phyloP scores from a whole-genome alignment of 2,888 invertebrate genomes.

The Drosophila neoperkinsi region DNA sequence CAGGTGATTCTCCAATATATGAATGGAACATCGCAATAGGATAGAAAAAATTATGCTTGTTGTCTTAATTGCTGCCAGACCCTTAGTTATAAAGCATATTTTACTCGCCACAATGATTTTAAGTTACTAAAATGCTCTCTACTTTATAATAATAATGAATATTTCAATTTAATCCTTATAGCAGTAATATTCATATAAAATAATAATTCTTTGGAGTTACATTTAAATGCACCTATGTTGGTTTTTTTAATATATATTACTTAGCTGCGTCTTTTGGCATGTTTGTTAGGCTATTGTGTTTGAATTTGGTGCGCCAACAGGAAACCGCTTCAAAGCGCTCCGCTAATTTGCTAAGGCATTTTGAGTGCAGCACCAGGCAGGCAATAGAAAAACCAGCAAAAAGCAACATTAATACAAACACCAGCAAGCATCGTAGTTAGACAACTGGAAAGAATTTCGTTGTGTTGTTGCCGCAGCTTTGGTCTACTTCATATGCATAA shows the following conservation, averaged over 20 bases:
- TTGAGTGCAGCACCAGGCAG: conserved; percentile 20
- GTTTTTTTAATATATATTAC: not conserved
- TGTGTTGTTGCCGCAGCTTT: conserved; percentile 47
- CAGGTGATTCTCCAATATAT: no score
- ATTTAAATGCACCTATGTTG: not conserved
- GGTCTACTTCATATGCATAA: conserved; percentile 77
- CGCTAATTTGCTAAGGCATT: conserved; percentile 54
- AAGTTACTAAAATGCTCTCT: no score
- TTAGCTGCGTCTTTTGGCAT: conserved; percentile 2
- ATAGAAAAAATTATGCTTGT: no score
- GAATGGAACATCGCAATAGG: no score
- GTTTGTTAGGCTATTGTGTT: conserved; percentile 18
- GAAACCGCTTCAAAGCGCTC: conserved; percentile 59
- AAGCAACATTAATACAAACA: conserved; percentile 13
- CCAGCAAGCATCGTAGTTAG: conserved; percentile 24
- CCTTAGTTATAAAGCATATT: no score
- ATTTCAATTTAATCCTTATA: not conserved
- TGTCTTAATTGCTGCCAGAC: no score
- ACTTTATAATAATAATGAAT: no score
- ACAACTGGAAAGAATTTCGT: conserved; percentile 31
- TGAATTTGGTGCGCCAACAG: conserved; percentile 36
- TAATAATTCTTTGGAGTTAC: not conserved
- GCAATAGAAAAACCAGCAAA: not conserved
- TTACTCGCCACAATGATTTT: no score
- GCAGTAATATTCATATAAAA: not conserved